Conservation (phyloP, 2,113 vertebrate species). For the Herpetotheres cachinnans region DNA sequence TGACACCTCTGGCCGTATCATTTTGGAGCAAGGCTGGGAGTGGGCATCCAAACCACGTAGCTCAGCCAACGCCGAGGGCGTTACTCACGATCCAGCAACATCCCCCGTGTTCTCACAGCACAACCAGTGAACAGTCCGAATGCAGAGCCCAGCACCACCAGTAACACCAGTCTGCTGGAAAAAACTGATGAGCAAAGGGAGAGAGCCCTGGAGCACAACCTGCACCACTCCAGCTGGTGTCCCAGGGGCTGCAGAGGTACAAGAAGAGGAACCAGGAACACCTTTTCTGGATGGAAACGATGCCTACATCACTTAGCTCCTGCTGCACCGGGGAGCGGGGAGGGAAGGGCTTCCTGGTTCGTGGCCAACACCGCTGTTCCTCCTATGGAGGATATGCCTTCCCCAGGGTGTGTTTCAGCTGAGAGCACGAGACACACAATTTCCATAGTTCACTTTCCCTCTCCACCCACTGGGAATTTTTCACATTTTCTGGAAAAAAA, state of each 20-base stretch:
- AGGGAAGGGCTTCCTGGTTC: conserved; percentile 39
- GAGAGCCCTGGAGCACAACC: neutral
- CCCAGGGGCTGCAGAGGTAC: neutral
- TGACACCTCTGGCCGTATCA: accelerated
- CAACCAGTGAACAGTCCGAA: accelerated
- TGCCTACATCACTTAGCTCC: neutral
- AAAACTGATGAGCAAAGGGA: neutral
- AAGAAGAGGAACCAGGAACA: neutral
- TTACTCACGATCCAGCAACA: neutral
- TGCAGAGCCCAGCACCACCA: neutral
- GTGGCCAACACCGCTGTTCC: neutral
- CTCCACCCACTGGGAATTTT: neutral
- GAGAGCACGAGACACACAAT: neutral
- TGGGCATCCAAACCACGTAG: neutral
- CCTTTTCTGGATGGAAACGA: neutral
- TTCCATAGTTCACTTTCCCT: conserved; percentile 39
- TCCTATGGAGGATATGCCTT: conserved; percentile 39
- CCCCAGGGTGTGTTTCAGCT: conserved; percentile 41
- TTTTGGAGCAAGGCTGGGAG: neutral
- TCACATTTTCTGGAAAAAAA: neutral
- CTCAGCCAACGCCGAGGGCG: neutral
- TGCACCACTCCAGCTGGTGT: neutral
- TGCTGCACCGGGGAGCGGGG: neutral
- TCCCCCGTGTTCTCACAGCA: neutral
- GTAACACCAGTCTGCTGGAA: neutral